Evolutionary conservation across 2,113 vertebrate genomes (phyloP).

Genomic region (Oryzias melastigma): DNA sequence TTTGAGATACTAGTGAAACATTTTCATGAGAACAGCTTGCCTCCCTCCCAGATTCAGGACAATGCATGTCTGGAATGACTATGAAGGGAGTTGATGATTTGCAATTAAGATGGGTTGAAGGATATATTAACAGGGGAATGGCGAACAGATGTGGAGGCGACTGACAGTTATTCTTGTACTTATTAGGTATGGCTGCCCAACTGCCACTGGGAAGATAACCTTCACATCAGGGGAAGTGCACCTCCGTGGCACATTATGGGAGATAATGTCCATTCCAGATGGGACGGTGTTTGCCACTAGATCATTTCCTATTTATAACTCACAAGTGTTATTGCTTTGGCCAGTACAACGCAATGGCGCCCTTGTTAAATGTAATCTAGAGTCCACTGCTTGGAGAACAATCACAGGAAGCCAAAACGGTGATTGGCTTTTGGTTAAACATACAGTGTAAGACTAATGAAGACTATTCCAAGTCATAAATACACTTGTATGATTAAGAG

Average conservation of each 20-base stretch:
- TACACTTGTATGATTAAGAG: too few relatives aligned
- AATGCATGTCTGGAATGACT: constrained; percentile 42
- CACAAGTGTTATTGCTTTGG: constrained; percentile 49
- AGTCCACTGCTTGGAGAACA: constrained; percentile 5
- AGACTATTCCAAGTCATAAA: too few relatives aligned
- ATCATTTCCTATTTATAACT: constrained; percentile 62
- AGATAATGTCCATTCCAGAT: constrained; percentile 69
- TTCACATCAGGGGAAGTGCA: constrained; percentile 65
- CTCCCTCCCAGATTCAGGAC: constrained; percentile 36
- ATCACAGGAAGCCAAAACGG: not conserved
- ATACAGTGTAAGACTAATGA: too few relatives aligned
- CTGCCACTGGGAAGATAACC: constrained; percentile 74
- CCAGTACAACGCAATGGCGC: constrained; percentile 26
- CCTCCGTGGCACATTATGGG: constrained; percentile 66
- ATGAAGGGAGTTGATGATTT: constrained; percentile 61
- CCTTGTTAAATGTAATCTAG: constrained; percentile 25
- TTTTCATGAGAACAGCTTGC: constrained; percentile 60
- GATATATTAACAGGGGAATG: constrained; percentile 66
- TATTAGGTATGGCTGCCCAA: constrained; percentile 71
- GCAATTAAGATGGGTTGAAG: constrained; percentile 71
- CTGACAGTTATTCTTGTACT: constrained; percentile 72
- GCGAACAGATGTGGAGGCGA: constrained; percentile 75
- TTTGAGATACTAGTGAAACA: constrained; percentile 48
- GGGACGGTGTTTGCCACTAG: constrained; percentile 49
- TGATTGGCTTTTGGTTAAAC: constrained; percentile 8